phyloP scores from a whole-genome alignment of 2,113 vertebrate genomes.

The Nanorana parkeri region DNA sequence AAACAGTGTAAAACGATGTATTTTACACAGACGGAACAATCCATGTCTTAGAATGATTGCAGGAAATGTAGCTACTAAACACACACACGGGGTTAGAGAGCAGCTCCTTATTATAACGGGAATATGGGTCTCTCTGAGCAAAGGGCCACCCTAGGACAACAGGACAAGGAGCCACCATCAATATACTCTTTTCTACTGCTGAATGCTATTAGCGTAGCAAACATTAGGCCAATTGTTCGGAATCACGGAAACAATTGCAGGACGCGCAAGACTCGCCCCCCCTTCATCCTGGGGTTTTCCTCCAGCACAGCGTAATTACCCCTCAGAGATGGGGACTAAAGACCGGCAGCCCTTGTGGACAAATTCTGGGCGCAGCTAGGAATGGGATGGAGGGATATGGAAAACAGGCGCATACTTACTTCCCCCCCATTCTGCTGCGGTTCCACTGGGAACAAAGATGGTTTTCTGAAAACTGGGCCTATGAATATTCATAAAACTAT shows the following conservation, averaged over 20 bases:
- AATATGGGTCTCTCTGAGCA: background rate
- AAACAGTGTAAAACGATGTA: background rate
- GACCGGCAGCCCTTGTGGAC: constrained; percentile 11
- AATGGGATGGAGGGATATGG: constrained; percentile 34
- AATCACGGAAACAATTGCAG: constrained; percentile 47
- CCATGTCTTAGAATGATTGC: background rate
- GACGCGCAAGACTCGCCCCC: constrained; percentile 28
- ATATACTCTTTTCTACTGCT: constrained; percentile 24
- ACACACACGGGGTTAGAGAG: background rate
- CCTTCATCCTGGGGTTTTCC: constrained; percentile 43
- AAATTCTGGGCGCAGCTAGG: constrained; percentile 39
- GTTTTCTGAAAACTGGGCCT: constrained; percentile 1
- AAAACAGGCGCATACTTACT: constrained; percentile 53
- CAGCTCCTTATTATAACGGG: background rate
- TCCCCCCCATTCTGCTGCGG: constrained; percentile 49
- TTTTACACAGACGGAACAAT: constrained; percentile 22
- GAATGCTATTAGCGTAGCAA: constrained; percentile 19
- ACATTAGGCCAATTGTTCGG: constrained; percentile 53
- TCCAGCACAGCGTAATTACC: constrained; percentile 38
- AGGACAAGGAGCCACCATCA: constrained; percentile 27
- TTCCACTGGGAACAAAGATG: constrained; percentile 15
- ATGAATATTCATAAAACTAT: constrained; percentile 44
- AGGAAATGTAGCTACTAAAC: background rate
- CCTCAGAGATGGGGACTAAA: constrained; percentile 42
- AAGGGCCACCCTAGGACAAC: constrained; percentile 13